Base-by-base conservation (phyloP, 1,140 invertebrate species). In the Bradynema listronoti region DNA sequence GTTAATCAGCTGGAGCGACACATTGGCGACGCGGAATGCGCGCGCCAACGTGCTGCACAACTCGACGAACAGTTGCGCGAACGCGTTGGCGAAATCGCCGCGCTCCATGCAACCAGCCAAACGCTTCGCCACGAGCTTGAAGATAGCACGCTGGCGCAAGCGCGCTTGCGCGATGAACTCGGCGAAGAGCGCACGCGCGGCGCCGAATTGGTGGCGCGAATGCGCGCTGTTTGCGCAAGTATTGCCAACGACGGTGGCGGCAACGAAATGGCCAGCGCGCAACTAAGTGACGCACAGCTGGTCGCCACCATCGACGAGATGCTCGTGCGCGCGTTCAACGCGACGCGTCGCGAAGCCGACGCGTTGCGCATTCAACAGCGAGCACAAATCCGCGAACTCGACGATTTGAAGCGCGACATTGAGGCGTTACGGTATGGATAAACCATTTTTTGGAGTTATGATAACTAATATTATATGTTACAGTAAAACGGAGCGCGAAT, bases 351-450 rank as follows among this genome's bases (percentile, higher is more conserved):
- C 2, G 67, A 71, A 39, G 69, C 69, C 2, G 67, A 71, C 49
- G 39, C 56, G 14, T 34, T 69, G 27, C 33, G 69, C n/a, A 34
- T 72, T 29, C 63, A 73, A 45, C 63, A 69, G 51, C 55, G 62
- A 56, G 56, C 54, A 27, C 67, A 69, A 56, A 62, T 69, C 19
- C 53, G 51, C 32, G 67, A 73, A 49, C 32, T 73, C 9, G 66
- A 70, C 45, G 61, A 66, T 27, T 16, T 60, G 6, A 69, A 71
- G 19, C 29, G 53, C 11, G 57, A 71, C 30, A 66, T 67, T 32
- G 45, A 63, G 47, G 42, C 22, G n/a, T 27, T 63, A 25, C 33
- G 52, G 52, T 55, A 53, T 50, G 22, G 24, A 49, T 11, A 39
- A 14, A 14, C 14, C 36, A 19, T 19, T 14, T 14, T 14, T 14